Evolutionary conservation across 2,888 invertebrate species (phyloP), one percentile per base, ranked within the genome.

Genomic region (Melanophora roralis): DNA sequence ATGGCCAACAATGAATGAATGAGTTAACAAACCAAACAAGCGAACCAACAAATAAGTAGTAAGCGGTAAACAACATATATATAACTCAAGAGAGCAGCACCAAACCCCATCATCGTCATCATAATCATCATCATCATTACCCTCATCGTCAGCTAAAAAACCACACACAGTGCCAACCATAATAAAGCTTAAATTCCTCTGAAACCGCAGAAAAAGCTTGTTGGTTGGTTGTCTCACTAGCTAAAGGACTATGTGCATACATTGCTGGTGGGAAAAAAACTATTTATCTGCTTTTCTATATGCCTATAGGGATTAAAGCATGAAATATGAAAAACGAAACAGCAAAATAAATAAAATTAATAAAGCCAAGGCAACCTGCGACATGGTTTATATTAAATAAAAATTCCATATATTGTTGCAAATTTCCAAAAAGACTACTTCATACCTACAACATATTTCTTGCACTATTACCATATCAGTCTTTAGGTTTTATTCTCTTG

Each of bases 141-240:
- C 49, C 14, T 36, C 34, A n/a, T 49, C 34, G 49, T 21, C 49
- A 60, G 36, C 55, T n/a, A 49, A 69, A 40, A 69, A 68, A 68
- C 73, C 74, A 60, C 65, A 74, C 23, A 23, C 53, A 55, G 49
- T 75, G 59, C 67, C 40, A 60, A 60, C 47, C 47, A 47, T 59
- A 75, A 60, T 75, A 67, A 72, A 75, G 49, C 62, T 43, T 43
- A 47, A 36, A 71, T 60, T 60, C 21, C 65, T 34, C 32, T 69
- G 59, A 40, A 67, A 72, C 69, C 75, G 67, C 75, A 75, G 27
- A 76, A 80, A 72, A 72, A 75, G 27, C 65, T 72, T 55, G 34
- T 38, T 53, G 60, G 34, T 38, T 53, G 60, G 14, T 43, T 51
- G 36, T 53, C 38, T 19, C 19, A 38, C 59, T 32, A 40, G 12